phyloP scores from a whole-genome alignment of 2,797 vertebrate species.

The Novumbra hubbsi region DNA sequence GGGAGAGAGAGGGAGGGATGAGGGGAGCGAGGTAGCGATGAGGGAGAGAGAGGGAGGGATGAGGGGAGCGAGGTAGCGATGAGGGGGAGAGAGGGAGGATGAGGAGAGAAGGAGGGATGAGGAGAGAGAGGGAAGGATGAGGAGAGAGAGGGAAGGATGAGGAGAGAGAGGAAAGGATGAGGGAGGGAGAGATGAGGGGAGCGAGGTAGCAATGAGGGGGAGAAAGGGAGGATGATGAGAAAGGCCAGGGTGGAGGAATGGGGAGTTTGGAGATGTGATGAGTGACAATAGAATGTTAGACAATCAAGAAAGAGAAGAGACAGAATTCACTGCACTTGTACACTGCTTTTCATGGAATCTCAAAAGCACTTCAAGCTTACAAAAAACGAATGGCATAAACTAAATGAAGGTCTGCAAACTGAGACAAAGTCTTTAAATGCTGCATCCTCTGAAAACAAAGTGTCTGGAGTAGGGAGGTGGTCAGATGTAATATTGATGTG shows the following conservation, averaged over 20 bases:
- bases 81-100: no score
- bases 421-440: no score
- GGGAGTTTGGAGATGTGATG: background rate
- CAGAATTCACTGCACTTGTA: background rate
- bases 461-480: background rate
- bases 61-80: conserved; percentile 34
- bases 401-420: no score
- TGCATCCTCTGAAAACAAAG: background rate
- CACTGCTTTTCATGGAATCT: no score
- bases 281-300: background rate
- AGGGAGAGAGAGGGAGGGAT: conserved; percentile 31
- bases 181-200: background rate
- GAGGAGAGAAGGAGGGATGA: no score
- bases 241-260: background rate
- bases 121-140: no score
- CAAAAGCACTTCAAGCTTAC: no score
- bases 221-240: conserved; percentile 6
- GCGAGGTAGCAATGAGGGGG: no score
- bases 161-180: background rate
- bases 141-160: background rate
- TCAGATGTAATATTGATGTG: conserved; percentile 22
- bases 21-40: conserved; percentile 38
- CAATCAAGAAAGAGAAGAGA: background rate
- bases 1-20: background rate
- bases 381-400: no score